phyloP scores from a whole-genome alignment of 2,797 vertebrate species.

The Holocentrus rufus region DNA sequence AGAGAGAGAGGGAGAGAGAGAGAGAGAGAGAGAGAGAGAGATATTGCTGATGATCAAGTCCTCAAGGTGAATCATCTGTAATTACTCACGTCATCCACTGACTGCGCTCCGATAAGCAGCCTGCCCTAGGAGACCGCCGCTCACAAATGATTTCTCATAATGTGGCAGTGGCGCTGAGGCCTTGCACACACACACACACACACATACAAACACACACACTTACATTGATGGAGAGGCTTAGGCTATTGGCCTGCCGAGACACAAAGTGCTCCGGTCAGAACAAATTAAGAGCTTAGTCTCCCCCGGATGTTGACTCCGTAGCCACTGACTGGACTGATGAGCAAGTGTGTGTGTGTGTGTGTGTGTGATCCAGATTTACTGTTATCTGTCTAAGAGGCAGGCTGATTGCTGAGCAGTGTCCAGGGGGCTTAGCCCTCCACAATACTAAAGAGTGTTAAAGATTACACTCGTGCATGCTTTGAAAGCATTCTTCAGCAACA shows the following conservation, averaged over 20 bases:
- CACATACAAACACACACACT: conserved; percentile 53
- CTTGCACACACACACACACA: conserved; percentile 42
- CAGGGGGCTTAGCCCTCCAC: conserved; percentile 74
- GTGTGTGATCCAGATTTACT: conserved; percentile 71
- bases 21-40: conserved; percentile 57
- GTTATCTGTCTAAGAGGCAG: conserved; percentile 78
- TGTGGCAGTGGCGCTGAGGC: conserved; percentile 81
- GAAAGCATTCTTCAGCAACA: conserved; percentile 76
- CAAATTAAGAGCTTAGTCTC: conserved; percentile 83
- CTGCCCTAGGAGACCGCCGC: conserved; percentile 88
- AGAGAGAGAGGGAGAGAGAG: conserved; percentile 39
- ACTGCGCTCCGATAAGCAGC: conserved; percentile 91
- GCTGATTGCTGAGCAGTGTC: conserved; percentile 74
- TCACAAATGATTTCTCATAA: conserved; percentile 97
- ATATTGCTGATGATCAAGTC: conserved; percentile 82
- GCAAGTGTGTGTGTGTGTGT: conserved; percentile 28
- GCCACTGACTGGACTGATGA: conserved; percentile 56
- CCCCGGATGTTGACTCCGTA: conserved; percentile 69
- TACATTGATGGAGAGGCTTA: conserved; percentile 91
- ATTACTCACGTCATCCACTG: conserved; percentile 94
- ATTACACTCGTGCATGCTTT: conserved; percentile 76
- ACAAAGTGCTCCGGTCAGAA: conserved; percentile 80
- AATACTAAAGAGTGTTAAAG: conserved; percentile 77
- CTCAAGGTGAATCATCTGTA: conserved; percentile 97
- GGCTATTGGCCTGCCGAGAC: conserved; percentile 80